Conservation (phyloP, 1,140 invertebrate genomes). For the Aleiodes sp. region DNA sequence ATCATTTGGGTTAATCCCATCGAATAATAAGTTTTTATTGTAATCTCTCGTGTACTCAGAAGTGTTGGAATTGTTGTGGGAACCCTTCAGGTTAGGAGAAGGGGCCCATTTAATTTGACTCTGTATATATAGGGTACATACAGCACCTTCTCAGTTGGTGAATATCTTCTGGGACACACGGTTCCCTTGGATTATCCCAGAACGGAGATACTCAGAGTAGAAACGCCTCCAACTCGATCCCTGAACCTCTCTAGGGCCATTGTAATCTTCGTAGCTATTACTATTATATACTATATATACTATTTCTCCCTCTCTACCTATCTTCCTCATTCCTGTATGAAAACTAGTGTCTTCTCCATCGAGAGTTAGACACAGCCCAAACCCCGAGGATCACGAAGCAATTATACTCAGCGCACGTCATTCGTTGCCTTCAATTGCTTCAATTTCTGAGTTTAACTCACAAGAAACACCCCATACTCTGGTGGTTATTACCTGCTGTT, state of each 20-base stretch:
- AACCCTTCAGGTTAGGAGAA: background rate
- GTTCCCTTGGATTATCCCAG: constrained; percentile 31
- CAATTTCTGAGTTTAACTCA: constrained; percentile 5
- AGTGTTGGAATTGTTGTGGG: constrained; percentile 8
- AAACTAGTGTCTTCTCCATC: constrained; percentile 15
- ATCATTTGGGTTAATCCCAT: background rate
- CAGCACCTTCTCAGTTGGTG: background rate
- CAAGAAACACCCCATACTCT: constrained; percentile 1
- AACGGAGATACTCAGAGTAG: constrained; percentile 2
- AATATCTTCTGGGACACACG: constrained; percentile 35
- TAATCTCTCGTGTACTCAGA: constrained; percentile 4
- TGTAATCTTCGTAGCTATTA: constrained; percentile 19
- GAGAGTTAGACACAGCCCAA: constrained; percentile 18
- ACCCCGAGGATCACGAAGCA: constrained; percentile 24
- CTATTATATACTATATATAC: no score
- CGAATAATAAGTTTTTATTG: background rate
- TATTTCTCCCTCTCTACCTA: background rate
- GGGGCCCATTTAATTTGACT: constrained; percentile 14
- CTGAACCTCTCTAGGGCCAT: constrained; percentile 13
- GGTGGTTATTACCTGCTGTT: constrained; percentile 4
- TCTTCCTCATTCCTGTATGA: background rate
- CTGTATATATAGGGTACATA: constrained; percentile 3
- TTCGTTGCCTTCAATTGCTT: constrained; percentile 10
- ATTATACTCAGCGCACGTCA: constrained; percentile 23
- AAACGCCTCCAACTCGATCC: constrained; percentile 15